A percentile compares a stretch with the other conserved stretches of the same genome.
Conservation (phyloP, 2,888 invertebrate species). For the Drosophila kanekoi region DNA sequence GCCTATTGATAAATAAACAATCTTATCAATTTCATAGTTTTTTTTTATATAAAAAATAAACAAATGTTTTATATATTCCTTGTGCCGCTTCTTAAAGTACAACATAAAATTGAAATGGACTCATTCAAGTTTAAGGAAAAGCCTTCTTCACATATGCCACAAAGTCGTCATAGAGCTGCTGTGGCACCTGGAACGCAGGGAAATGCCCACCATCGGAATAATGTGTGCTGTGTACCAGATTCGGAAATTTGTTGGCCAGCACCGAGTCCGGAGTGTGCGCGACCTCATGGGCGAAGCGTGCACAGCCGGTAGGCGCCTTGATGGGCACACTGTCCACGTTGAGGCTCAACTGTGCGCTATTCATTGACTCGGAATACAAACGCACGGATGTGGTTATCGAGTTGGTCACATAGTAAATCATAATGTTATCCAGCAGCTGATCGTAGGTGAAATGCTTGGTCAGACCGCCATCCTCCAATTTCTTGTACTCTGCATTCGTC, state of each 20-base stretch:
- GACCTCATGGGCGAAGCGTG: slow-evolving; percentile 90
- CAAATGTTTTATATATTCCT: slow-evolving; percentile 33
- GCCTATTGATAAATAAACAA: slow-evolving; percentile 4
- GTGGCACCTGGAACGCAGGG: slow-evolving; percentile 92
- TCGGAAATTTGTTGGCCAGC: slow-evolving; percentile 87
- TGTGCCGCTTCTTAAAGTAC: slow-evolving; percentile 29
- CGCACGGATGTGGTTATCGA: slow-evolving; percentile 90
- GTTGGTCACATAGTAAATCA: slow-evolving; percentile 92
- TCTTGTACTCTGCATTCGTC: slow-evolving; percentile 87
- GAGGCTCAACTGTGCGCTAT: slow-evolving; percentile 53
- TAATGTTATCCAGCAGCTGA: slow-evolving; percentile 89
- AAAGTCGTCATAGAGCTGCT: slow-evolving; percentile 90
- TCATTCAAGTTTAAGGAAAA: slow-evolving; percentile 9
- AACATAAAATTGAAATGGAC: slow-evolving; percentile 7
- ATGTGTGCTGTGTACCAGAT: slow-evolving; percentile 89
- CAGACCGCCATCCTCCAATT: slow-evolving; percentile 89
- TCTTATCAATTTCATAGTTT: neutral
- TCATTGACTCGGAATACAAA: slow-evolving; percentile 88
- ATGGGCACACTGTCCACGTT: slow-evolving; percentile 86
- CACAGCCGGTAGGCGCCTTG: slow-evolving; percentile 90
- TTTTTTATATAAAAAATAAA: slow-evolving; percentile 2
- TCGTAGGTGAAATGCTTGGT: slow-evolving; percentile 86
- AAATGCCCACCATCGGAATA: slow-evolving; percentile 93
- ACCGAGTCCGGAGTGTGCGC: slow-evolving; percentile 87
- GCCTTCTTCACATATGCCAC: slow-evolving; percentile 86